Base-by-base conservation (phyloP, 92 coral and sea anemone genomes). In the Porites divaricata region DNA sequence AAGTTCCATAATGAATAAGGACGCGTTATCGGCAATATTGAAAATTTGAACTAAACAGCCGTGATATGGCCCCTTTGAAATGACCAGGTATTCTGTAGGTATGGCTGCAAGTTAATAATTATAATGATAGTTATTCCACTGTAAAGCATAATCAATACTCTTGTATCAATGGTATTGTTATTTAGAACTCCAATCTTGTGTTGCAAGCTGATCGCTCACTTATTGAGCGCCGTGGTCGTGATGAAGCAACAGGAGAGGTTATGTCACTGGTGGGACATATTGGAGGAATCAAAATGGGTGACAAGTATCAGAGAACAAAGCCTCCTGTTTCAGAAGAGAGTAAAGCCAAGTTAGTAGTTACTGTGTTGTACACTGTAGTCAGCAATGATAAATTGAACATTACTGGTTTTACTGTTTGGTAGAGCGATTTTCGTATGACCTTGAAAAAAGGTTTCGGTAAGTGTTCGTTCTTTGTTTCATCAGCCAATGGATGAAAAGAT, bases 221-320 rank as follows among this genome's bases (percentile, higher is more conserved):
- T 67, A 96, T 96, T 48, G 99, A 96, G 80, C 95, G 99, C 12
- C 96, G 99, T 70, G 93, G 98, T 61, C 95, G 99, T 13, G 99
- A 96, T 96, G 99, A 96, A 87, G 99, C 99, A 15, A 96, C 98
- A 8, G 99, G 99, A 13, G 99, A 96, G 90, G 99, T 96, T 67
- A 86, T 96, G 63, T 94, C 98, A 0, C 90, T 96, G 59, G 96
- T 92, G 77, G 99, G 99, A 35, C 98, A 96, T 71, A 66, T 96
- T 53, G 80, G 91, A 58, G 98, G 96, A 11, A 94, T 95, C 61
- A 94, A 92, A 62, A 96, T 96, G 99, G 99, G 99, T 35, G 99
- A 96, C 85, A 92, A 95, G 70, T 96, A 94, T 78, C 95, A 96
- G 85, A 78, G 99, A 67, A 96, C 95, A 19, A 96, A 91, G 66